Percentiles rank a stretch among this genome's conserved stretches.
phyloP scores from a whole-genome alignment of 2,797 vertebrate species.

The Megaceryle alcyon region DNA sequence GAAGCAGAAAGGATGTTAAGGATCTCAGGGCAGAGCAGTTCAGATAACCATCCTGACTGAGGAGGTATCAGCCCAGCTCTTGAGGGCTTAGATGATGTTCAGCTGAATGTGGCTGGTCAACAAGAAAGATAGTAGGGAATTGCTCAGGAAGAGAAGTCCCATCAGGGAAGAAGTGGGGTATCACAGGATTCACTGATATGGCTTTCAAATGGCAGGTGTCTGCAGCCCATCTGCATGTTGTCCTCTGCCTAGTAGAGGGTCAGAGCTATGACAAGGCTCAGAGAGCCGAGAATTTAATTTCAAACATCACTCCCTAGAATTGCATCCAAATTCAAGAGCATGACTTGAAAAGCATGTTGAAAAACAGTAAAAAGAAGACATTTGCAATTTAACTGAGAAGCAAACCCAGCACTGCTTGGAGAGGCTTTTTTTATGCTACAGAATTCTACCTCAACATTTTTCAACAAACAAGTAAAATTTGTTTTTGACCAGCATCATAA shows the following conservation, averaged over 20 bases:
- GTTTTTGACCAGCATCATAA: neutral
- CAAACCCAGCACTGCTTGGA: neutral
- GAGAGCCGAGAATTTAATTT: constrained; percentile 9
- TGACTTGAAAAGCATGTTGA: constrained; percentile 14
- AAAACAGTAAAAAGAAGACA: neutral
- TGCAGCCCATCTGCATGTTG: neutral
- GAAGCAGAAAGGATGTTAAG: neutral
- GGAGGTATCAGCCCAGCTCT: neutral
- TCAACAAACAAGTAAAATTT: neutral
- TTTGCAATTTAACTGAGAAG: constrained; percentile 8
- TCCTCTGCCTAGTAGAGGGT: neutral
- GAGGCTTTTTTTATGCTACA: neutral
- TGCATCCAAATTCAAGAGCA: neutral
- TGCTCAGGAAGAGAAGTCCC: neutral
- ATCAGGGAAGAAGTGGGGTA: neutral
- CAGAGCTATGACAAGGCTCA: neutral
- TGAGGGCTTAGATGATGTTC: neutral
- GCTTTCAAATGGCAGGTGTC: neutral
- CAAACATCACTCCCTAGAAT: constrained; percentile 12
- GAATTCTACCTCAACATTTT: neutral
- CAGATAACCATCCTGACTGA: neutral
- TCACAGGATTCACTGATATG: fast-evolving
- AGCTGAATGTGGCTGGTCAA: neutral
- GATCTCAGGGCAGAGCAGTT: neutral
- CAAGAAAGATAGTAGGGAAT: neutral